Evolutionary conservation across 1,140 invertebrate genomes (phyloP).

Genomic region (Diuraphis noxia): DNA sequence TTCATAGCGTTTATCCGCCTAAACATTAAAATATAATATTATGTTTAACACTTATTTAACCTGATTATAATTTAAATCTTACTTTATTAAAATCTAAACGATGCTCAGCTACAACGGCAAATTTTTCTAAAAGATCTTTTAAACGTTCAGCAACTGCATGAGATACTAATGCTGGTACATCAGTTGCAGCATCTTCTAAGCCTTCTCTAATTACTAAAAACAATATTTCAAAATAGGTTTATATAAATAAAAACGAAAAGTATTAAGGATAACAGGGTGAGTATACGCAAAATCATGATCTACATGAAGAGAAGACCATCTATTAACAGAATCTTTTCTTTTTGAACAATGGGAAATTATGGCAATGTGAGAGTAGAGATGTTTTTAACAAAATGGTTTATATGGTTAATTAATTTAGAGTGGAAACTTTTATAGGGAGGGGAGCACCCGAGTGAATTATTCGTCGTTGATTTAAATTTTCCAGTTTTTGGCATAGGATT

Average conservation of each 20-base stretch:
- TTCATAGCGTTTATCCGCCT: constrained; percentile 87
- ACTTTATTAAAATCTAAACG: constrained; percentile 88
- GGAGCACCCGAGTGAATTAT: no score
- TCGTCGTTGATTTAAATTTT: no score
- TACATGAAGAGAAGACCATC: no score
- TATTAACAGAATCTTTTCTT: no score
- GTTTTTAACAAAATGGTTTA: no score
- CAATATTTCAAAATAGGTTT: not conserved
- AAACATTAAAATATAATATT: constrained; percentile 53
- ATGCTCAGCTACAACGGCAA: constrained; percentile 93
- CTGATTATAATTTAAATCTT: constrained; percentile 55
- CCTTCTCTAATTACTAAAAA: constrained; percentile 73
- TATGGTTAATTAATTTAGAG: no score
- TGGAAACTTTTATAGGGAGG: no score
- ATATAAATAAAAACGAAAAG: not conserved
- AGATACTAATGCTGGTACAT: constrained; percentile 88
- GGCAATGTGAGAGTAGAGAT: no score
- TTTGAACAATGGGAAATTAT: no score
- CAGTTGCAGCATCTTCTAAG: constrained; percentile 82
- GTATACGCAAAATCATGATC: no score
- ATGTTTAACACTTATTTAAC: not conserved
- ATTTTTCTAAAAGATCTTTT: constrained; percentile 89
- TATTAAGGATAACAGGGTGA: no score
- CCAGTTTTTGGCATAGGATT: no score
- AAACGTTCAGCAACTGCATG: constrained; percentile 94